These are phyloP conservation scores for Perodicticus potto DNA, from an alignment of 2,797 vertebrate genomes.

Conservation along the genomic window DNA sequence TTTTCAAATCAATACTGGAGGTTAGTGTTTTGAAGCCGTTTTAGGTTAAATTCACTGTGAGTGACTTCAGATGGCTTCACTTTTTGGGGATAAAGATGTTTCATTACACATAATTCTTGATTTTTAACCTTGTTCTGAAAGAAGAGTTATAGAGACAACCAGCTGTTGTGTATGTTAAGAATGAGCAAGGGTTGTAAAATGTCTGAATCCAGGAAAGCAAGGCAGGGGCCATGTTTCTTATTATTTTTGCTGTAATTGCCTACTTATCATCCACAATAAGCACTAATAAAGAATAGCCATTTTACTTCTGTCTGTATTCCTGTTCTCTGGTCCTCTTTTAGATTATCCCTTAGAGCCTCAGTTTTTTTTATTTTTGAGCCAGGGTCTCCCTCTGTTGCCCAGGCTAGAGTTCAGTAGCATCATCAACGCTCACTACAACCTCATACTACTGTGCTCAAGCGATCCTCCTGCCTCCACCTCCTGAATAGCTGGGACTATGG, in stretches of 20 bases:
- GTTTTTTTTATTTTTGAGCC: neutral
- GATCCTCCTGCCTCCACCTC: neutral
- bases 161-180: slow-evolving; percentile 42
- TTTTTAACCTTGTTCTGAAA: neutral
- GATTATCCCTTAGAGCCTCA: neutral
- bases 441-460: neutral
- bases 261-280: neutral
- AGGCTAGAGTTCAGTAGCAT: neutral
- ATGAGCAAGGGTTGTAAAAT: slow-evolving; percentile 1
- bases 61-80: neutral
- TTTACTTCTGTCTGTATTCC: neutral
- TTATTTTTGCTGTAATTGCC: neutral
- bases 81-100: neutral
- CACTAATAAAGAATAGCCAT: neutral
- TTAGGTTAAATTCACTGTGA: neutral
- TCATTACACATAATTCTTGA: neutral
- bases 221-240: neutral
- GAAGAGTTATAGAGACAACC: neutral
- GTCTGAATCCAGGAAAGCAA: slow-evolving; percentile 18
- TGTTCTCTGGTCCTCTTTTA: neutral
- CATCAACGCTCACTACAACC: neutral
- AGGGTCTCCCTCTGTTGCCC: neutral
- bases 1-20: neutral
- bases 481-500: neutral
- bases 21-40: slow-evolving; percentile 49